Conservation (phyloP, 2,797 vertebrate genomes). For the Cheirogaleus major region DNA sequence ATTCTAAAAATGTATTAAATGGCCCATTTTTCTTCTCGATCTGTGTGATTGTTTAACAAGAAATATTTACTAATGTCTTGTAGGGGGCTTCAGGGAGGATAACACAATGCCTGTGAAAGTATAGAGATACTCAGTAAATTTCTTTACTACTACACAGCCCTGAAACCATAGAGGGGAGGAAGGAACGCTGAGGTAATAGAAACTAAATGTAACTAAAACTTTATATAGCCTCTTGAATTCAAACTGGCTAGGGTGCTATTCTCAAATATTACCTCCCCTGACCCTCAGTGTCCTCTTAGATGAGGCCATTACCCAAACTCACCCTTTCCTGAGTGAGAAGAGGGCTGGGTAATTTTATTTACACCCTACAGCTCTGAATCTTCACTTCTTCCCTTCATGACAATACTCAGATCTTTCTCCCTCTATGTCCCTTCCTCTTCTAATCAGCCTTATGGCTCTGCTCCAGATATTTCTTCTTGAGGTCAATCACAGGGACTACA, state of each 20-base stretch:
- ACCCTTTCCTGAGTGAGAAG: neutral
- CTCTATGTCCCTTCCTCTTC: slow-evolving; percentile 6
- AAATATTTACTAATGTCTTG: neutral
- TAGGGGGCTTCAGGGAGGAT: neutral
- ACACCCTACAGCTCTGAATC: neutral
- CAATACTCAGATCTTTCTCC: neutral
- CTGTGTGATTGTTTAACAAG: neutral
- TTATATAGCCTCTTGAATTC: neutral
- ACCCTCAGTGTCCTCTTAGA: neutral
- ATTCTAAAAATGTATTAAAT: slow-evolving; percentile 5
- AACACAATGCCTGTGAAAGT: neutral
- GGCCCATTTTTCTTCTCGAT: neutral
- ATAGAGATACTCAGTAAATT: neutral
- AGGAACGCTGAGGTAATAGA: neutral
- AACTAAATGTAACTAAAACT: neutral
- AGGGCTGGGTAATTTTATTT: neutral
- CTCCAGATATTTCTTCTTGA: slow-evolving; percentile 70
- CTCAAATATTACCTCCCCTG: neutral
- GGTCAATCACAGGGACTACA: slow-evolving; percentile 44
- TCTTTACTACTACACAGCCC: neutral
- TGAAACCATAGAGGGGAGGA: neutral
- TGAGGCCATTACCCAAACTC: neutral
- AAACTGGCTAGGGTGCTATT: neutral
- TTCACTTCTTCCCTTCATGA: neutral
- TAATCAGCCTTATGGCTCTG: slow-evolving; percentile 52